Conservation (phyloP, 2,797 vertebrate species). For the Coccyzus lansbergi region DNA sequence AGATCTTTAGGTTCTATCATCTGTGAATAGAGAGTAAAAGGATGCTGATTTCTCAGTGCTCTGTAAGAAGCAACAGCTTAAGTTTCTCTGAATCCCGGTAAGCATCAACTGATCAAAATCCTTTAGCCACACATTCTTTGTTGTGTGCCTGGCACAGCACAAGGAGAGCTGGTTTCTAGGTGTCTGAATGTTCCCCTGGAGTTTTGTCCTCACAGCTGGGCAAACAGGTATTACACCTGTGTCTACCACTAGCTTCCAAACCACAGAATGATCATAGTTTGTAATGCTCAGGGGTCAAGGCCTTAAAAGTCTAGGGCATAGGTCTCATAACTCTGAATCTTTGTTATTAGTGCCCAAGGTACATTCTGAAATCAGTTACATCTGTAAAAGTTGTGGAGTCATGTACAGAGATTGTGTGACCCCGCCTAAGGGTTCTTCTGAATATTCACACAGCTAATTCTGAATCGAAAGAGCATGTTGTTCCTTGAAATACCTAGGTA, state of each 20-base stretch:
- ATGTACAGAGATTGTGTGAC: neutral
- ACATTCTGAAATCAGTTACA: neutral
- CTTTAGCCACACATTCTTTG: too few species aligned
- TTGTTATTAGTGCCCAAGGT: neutral
- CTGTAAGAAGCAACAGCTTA: too few species aligned
- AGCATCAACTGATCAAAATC: too few species aligned
- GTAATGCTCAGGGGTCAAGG: neutral
- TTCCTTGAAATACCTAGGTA: neutral
- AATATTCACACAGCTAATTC: neutral
- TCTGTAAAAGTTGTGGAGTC: neutral
- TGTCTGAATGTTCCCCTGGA: too few species aligned
- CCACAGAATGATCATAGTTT: neutral
- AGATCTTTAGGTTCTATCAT: too few species aligned
- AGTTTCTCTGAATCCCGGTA: too few species aligned
- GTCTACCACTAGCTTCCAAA: neutral
- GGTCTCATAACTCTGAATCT: neutral
- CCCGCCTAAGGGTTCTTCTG: neutral
- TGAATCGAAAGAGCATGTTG: neutral
- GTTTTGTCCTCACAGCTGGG: too few species aligned
- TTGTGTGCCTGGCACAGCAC: too few species aligned
- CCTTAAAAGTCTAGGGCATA: neutral
- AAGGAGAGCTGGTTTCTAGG: too few species aligned
- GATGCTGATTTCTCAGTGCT: too few species aligned
- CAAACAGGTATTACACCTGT: accelerated
- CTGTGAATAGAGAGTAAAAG: too few species aligned